These are phyloP conservation scores for Zosterops hypoxanthus DNA, from an alignment of 2,113 vertebrate genomes.

Conservation along the genomic window DNA sequence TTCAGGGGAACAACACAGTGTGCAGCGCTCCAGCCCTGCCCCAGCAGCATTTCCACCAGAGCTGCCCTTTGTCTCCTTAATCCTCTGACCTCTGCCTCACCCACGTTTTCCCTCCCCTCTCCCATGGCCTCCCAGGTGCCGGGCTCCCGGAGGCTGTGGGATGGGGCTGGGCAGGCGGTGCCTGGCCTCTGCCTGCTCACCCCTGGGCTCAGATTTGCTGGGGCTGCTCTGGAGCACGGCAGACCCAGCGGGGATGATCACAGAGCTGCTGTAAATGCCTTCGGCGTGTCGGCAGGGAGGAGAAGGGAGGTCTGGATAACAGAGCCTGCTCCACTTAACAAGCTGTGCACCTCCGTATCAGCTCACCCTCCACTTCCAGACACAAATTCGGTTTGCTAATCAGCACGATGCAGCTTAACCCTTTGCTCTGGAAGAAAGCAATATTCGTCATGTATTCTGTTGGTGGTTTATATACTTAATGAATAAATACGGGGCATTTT, in stretches of 20 bases:
- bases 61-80: not conserved
- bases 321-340: not conserved
- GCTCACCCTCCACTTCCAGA: not conserved
- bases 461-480: not conserved
- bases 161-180: not conserved
- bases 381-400: not conserved
- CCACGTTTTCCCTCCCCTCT: not conserved
- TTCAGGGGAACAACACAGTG: not conserved
- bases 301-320: not conserved
- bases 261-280: not conserved
- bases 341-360: not conserved
- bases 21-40: not conserved
- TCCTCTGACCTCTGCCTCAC: not conserved
- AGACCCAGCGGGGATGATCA: not conserved
- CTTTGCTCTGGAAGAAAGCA: not conserved
- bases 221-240: not conserved
- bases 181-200: not conserved
- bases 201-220: not conserved
- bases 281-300: not conserved
- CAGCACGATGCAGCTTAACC: not conserved
- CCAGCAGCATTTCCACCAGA: not conserved
- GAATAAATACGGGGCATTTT: slow-evolving; percentile 8
- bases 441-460: not conserved
- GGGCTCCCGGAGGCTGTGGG: not conserved
- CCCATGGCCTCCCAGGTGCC: not conserved